A percentile compares a stretch with the other conserved stretches of the same genome.
phyloP scores from a whole-genome alignment of 2,888 invertebrate species.

The Magallana nippona region DNA sequence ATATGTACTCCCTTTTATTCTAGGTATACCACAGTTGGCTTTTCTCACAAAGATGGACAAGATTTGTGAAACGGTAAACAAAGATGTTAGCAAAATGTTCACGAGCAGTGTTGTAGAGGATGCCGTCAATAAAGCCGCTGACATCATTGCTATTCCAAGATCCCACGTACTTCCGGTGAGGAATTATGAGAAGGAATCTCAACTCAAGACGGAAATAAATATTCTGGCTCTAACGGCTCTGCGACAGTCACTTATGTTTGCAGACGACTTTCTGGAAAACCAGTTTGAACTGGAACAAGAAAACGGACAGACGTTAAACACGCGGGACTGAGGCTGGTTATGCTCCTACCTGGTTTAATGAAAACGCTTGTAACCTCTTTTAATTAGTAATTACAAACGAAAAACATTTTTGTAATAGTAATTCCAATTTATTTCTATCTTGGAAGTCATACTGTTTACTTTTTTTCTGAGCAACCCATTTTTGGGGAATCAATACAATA shows the following conservation, averaged over 20 bases:
- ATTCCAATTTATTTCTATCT: too few species aligned
- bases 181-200: constrained; percentile 31
- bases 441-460: too few species aligned
- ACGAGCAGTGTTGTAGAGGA: neutral
- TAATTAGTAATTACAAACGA: too few species aligned
- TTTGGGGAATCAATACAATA: too few species aligned
- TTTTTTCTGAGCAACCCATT: too few species aligned
- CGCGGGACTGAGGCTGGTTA: too few species aligned
- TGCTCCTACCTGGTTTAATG: too few species aligned
- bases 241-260: neutral
- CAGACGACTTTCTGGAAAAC: constrained; percentile 37
- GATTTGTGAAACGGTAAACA: neutral
- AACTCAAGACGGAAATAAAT: neutral
- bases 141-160: constrained; percentile 23
- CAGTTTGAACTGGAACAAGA: constrained; percentile 11
- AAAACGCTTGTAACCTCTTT: too few species aligned
- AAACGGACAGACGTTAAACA: too few species aligned
- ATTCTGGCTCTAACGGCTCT: neutral
- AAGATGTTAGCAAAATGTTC: constrained; percentile 23
- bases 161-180: constrained; percentile 19
- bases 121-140: constrained; percentile 21
- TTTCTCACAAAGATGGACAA: constrained; percentile 32
- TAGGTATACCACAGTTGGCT: constrained; percentile 17
- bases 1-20: neutral
- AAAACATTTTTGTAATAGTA: too few species aligned